Conservation (phyloP, 1,140 invertebrate species). For the Rhagoletis zephyria region DNA sequence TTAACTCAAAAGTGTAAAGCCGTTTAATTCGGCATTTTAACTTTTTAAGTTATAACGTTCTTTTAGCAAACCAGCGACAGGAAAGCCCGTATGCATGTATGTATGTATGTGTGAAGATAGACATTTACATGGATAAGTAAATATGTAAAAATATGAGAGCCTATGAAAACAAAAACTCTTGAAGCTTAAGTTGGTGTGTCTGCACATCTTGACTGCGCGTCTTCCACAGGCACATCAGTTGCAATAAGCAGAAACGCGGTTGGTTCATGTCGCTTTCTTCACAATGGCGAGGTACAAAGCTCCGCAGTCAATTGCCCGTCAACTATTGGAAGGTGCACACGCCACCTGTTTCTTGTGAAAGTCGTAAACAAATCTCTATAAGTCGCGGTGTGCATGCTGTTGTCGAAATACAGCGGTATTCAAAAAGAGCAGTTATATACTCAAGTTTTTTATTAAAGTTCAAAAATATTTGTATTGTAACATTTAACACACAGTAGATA, state of each 20-base stretch:
- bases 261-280: slow-evolving; percentile 25
- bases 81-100: background rate
- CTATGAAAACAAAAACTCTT: background rate
- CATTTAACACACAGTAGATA: too few relatives aligned
- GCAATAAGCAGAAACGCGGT: background rate
- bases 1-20: too few relatives aligned
- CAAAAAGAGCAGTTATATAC: background rate
- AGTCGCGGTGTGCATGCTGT: background rate
- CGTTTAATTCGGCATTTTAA: too few relatives aligned
- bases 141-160: background rate
- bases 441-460: background rate
- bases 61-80: too few relatives aligned
- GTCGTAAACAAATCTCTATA: background rate
- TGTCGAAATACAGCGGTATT: background rate
- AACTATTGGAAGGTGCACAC: slow-evolving; percentile 35
- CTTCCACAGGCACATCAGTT: slow-evolving; percentile 17
- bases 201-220: background rate
- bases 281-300: slow-evolving; percentile 8
- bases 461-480: background rate
- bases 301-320: slow-evolving; percentile 13
- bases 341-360: slow-evolving; percentile 41
- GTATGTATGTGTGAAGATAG: background rate
- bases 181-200: background rate
- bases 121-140: background rate
- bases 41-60: too few relatives aligned